Evolutionary conservation across 2,888 invertebrate species (phyloP).

Genomic region (Tinea semifulvella): DNA sequence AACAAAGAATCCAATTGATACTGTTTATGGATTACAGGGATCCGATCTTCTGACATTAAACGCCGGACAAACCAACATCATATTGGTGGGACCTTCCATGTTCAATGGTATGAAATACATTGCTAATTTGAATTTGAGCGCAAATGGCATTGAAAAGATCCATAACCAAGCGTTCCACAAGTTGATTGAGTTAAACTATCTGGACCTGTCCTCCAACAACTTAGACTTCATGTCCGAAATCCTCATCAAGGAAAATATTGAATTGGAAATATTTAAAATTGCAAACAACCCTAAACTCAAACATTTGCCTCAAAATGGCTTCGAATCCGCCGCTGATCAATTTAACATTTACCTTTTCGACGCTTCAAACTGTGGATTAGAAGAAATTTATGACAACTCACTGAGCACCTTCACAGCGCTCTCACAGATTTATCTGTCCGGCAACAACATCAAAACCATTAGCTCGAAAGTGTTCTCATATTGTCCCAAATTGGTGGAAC

Average conservation of each 20-base stretch:
- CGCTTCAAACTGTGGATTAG: conserved; percentile 76
- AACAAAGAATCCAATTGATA: conserved; percentile 73
- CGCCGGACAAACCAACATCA: conserved; percentile 74
- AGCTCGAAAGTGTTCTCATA: conserved; percentile 63
- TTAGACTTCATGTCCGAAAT: conserved; percentile 72
- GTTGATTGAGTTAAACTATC: conserved; percentile 71
- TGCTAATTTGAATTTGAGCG: conserved; percentile 73
- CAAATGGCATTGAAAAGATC: conserved; percentile 74
- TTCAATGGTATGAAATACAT: conserved; percentile 70
- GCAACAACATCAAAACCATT: conserved; percentile 70
- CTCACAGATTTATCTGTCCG: conserved; percentile 71
- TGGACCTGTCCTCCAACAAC: conserved; percentile 79
- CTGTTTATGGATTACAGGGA: conserved; percentile 69
- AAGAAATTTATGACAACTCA: conserved; percentile 68
- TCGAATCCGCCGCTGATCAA: conserved; percentile 64
- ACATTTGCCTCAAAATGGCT: conserved; percentile 72
- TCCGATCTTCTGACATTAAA: conserved; percentile 73
- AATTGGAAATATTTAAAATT: conserved; percentile 74
- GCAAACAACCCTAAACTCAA: conserved; percentile 75
- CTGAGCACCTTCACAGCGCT: conserved; percentile 78
- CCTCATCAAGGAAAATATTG: conserved; percentile 74
- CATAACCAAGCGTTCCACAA: conserved; percentile 74
- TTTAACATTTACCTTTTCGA: conserved; percentile 76
- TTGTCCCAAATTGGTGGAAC: conserved; percentile 68
- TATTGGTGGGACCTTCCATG: conserved; percentile 71